These are phyloP conservation scores for Turdus rufiventris DNA, from an alignment of 2,113 vertebrate species.

Conservation along the genomic window DNA sequence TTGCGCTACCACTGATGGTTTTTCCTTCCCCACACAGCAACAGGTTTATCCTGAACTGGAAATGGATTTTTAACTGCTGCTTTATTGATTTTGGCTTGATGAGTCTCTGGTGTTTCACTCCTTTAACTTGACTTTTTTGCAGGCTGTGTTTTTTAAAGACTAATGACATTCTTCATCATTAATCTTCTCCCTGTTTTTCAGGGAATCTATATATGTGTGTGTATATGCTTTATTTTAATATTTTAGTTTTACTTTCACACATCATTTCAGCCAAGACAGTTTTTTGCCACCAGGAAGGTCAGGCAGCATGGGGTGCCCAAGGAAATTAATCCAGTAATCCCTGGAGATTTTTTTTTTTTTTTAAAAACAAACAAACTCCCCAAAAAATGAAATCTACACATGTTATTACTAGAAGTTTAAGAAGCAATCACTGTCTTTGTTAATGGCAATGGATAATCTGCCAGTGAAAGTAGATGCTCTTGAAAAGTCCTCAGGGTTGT, in stretches of 20 bases:
- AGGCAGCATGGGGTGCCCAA: not conserved
- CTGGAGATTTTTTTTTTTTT: not conserved
- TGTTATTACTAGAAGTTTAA: not conserved
- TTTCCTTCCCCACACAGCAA: constrained; percentile 3
- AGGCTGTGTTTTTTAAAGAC: constrained; percentile 1
- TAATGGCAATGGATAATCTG: not conserved
- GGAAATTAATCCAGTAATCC: not conserved
- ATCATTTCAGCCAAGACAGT: not conserved
- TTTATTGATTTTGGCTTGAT: constrained; percentile 39
- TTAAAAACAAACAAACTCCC: not conserved
- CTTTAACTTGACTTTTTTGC: not conserved
- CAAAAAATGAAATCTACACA: not conserved
- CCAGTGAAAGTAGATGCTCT: not conserved
- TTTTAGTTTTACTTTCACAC: not conserved
- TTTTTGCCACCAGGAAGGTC: not conserved
- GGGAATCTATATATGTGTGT: not conserved
- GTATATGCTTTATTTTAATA: not conserved
- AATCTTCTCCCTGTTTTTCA: not conserved
- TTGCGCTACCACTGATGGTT: not conserved
- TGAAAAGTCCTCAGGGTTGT: not conserved
- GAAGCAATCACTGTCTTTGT: not conserved
- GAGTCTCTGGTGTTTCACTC: constrained; percentile 7
- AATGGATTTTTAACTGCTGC: constrained; percentile 46
- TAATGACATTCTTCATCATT: not conserved
- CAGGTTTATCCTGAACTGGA: not conserved